Base-by-base conservation (phyloP, 2,113 vertebrate species). In the Hippocampus mohnikei region DNA sequence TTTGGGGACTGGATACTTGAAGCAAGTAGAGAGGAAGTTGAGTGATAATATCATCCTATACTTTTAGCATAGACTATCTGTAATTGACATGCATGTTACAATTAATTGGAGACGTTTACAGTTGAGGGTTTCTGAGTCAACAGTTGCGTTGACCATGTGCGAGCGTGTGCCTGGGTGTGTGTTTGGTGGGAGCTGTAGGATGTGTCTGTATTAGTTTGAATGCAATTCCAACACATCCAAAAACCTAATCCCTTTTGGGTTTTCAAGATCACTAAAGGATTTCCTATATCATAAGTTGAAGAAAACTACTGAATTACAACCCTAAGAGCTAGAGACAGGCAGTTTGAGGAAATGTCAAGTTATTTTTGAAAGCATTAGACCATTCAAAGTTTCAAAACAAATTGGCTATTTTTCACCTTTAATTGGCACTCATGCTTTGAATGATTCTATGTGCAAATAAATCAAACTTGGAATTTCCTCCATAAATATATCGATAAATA, bases 201-300 rank as follows among this genome's bases (percentile, higher is more conserved):
- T 41, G 40, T 41, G 58, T 67, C 67, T 72, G 53, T 50, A 50
- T 65, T 75, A 59, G 23, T 65, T 74, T 60, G 48, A 70, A 66
- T 72, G 67, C 59, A 58, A 67, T 73, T 83, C 40, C 33, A 68
- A 69, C 71, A 69, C 69, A 44, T 73, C 60, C 37, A 66, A 60
- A 27, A 64, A 27, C 60, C 64, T 46, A 64, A 80, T 67, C 66
- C 61, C 48, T 75, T 73, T 23, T 62, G 78, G 42, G 66, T 63
- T 77, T 72, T 73, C 53, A 41, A 78, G 76, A 66, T 20, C 84
- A 78, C 72, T 65, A n/a, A 76, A 66, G 70, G 77, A 66, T 76
- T 78, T 80, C 55, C 46, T 74, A 2, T 25, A 63, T 7, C 40
- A 67, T 37, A 65, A 71, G 29, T 37, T 3, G 23, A 42, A 74